phyloP scores from a whole-genome alignment of 2,797 vertebrate species.

The Sardinella longiceps region DNA sequence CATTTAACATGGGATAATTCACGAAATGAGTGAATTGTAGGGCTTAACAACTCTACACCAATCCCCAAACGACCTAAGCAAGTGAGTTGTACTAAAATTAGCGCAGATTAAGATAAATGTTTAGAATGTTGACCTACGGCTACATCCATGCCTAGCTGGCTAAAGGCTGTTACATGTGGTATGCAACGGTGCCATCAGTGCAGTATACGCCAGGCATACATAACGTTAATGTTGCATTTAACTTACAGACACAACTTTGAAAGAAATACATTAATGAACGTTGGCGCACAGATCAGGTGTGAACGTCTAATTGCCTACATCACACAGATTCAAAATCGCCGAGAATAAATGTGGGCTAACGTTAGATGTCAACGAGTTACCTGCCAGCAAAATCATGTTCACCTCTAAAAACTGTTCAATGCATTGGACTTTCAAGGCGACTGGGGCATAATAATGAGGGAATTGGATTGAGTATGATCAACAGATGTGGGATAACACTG shows the following conservation, averaged over 20 bases:
- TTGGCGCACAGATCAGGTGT: too few species aligned
- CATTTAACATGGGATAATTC: not conserved
- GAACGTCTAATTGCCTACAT: too few species aligned
- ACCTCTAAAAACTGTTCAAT: not conserved
- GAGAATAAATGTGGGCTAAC: too few species aligned
- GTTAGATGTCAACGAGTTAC: not conserved
- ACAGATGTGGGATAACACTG: not conserved
- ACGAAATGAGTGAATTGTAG: not conserved
- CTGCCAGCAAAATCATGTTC: not conserved
- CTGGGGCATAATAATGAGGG: not conserved
- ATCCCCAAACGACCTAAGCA: not conserved
- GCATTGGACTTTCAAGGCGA: not conserved
- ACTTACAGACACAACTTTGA: too few species aligned
- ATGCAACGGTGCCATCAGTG: not conserved
- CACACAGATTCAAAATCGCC: too few species aligned
- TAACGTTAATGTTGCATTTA: too few species aligned
- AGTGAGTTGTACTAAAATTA: not conserved
- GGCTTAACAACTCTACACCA: not conserved
- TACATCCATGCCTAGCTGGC: not conserved
- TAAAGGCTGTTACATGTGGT: not conserved
- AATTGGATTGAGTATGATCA: not conserved
- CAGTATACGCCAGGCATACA: not conserved
- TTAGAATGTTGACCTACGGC: not conserved
- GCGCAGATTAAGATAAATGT: not conserved
- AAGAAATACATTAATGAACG: too few species aligned